Evolutionary conservation across 2,797 vertebrate genomes (phyloP).

Genomic region (Oryzias dopingdopingensis): DNA sequence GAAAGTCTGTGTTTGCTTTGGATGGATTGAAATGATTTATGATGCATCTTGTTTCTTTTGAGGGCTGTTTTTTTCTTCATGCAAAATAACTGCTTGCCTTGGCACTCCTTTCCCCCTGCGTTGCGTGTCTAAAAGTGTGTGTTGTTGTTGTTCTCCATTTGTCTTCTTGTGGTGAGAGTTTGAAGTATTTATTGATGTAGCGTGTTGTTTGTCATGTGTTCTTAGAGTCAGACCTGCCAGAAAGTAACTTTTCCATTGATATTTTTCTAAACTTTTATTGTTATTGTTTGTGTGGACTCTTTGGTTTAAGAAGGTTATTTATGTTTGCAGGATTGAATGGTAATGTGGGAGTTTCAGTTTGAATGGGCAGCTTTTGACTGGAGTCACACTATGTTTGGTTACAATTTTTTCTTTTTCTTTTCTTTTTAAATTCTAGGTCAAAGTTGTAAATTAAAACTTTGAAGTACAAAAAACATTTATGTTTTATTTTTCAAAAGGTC

Average conservation of each 20-base stretch:
- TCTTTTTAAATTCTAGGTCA: background rate
- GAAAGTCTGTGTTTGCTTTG: constrained; percentile 12
- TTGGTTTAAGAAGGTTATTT: background rate
- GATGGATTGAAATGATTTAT: constrained; percentile 14
- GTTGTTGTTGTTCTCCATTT: constrained; percentile 36
- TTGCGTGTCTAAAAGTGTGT: constrained; percentile 24
- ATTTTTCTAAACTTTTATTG: constrained; percentile 24
- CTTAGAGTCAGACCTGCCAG: constrained; percentile 39
- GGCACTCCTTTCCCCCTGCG: constrained; percentile 7
- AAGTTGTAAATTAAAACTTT: background rate
- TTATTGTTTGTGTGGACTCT: constrained; percentile 21
- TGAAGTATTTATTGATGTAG: constrained; percentile 46
- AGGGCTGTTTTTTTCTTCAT: constrained; percentile 1
- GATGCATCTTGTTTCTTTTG: constrained; percentile 18
- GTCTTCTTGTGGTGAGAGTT: constrained; percentile 33
- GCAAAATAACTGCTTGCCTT: constrained; percentile 14
- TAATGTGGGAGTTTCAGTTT: constrained; percentile 13
- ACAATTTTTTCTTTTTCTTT: constrained; percentile 7
- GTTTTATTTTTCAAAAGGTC: background rate
- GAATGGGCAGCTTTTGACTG: constrained; percentile 10
- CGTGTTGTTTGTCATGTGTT: constrained; percentile 27
- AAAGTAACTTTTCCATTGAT: constrained; percentile 31
- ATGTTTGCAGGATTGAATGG: constrained; percentile 6
- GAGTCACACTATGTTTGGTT: constrained; percentile 6
- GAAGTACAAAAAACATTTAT: background rate